Percentiles rank a stretch among this genome's conserved stretches.
These are phyloP conservation scores for Pachydiplax longipennis DNA, from an alignment of 2,888 invertebrate genomes.

Conservation along the genomic window DNA sequence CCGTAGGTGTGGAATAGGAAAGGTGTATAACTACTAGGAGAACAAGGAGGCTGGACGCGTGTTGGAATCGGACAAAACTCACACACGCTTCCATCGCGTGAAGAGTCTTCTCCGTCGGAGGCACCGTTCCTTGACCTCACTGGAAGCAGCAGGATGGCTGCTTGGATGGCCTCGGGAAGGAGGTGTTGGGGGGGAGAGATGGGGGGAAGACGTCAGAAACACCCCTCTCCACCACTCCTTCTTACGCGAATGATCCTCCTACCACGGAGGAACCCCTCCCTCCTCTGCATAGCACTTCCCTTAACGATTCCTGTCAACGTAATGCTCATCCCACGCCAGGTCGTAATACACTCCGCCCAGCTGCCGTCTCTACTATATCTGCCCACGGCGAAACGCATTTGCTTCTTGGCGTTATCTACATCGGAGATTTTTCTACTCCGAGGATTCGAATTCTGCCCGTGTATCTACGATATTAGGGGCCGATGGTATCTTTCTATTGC, in stretches of 20 bases:
- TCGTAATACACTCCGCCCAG: not conserved
- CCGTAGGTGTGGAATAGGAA: not conserved
- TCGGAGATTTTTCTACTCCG: not conserved
- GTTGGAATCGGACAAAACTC: not conserved
- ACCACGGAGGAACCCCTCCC: not conserved
- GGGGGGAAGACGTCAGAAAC: not conserved
- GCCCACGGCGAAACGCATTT: conserved; percentile 6
- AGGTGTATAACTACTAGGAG: not conserved
- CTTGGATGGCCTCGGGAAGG: not conserved
- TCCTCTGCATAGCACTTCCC: conserved; percentile 23
- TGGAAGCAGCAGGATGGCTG: not conserved
- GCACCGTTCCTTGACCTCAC: conserved; percentile 37
- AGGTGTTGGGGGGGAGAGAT: not conserved
- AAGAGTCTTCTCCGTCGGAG: not conserved
- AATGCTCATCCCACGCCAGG: not conserved
- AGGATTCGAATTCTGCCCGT: not conserved
- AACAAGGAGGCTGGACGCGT: not conserved
- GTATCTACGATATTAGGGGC: not conserved
- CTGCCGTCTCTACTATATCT: not conserved
- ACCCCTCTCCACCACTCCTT: not conserved
- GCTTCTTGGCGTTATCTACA: not conserved
- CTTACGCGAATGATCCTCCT: not conserved
- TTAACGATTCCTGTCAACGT: not conserved
- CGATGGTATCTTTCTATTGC: not conserved
- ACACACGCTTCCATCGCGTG: not conserved